phyloP scores from a whole-genome alignment of 2,888 invertebrate species.

The Apoda limacodes region DNA sequence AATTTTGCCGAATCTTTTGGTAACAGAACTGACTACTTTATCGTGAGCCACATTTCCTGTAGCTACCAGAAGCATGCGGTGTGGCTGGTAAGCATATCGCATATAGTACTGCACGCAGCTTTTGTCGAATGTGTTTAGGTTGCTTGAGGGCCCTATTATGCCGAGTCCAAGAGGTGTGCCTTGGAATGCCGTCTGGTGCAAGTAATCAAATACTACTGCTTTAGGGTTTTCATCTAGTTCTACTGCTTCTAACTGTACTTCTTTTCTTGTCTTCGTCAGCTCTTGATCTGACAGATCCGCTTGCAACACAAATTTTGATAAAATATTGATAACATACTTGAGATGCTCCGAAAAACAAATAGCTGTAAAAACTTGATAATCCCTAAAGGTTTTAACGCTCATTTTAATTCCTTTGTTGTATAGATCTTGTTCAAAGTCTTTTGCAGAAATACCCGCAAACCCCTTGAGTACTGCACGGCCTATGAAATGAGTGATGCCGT shows the following conservation, averaged over 20 bases:
- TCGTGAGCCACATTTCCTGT: slow-evolving; percentile 78
- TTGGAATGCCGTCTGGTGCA: slow-evolving; percentile 61
- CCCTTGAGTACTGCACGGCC: slow-evolving; percentile 49
- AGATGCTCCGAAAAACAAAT: slow-evolving; percentile 21
- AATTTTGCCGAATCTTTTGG: slow-evolving; percentile 61
- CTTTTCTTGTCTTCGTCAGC: slow-evolving; percentile 31
- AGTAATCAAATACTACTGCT: slow-evolving; percentile 48
- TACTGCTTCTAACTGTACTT: slow-evolving; percentile 35
- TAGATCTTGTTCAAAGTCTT: slow-evolving; percentile 24
- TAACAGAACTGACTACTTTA: slow-evolving; percentile 69
- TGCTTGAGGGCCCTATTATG: slow-evolving; percentile 75
- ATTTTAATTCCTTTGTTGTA: slow-evolving; percentile 26
- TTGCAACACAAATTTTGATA: slow-evolving; percentile 31
- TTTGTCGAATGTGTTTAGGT: slow-evolving; percentile 66
- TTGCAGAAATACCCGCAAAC: slow-evolving; percentile 21
- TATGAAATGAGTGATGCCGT: slow-evolving; percentile 47
- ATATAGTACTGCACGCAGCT: slow-evolving; percentile 27
- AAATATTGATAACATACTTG: slow-evolving; percentile 20
- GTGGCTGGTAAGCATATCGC: slow-evolving; percentile 34
- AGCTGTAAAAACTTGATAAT: slow-evolving; percentile 37
- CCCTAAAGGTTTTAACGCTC: slow-evolving; percentile 33
- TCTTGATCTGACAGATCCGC: slow-evolving; percentile 27
- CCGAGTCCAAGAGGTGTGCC: slow-evolving; percentile 47
- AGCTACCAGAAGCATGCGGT: slow-evolving; percentile 77
- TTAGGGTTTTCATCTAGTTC: slow-evolving; percentile 43